Evolutionary conservation across 2,888 invertebrate genomes (phyloP).

Genomic region (Drosophila imparisetae): DNA sequence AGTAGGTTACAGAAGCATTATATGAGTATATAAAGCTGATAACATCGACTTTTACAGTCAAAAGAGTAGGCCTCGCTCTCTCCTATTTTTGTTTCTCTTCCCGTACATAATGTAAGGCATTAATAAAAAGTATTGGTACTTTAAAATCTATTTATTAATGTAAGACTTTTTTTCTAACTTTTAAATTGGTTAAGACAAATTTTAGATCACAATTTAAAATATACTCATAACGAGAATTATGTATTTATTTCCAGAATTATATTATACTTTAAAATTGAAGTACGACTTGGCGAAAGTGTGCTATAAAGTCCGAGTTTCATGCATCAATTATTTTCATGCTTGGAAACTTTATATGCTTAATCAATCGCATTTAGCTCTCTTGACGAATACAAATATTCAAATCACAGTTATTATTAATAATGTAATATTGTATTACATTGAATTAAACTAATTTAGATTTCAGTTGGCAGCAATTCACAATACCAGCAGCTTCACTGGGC

Average conservation of each 20-base stretch:
- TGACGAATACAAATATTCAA: neutral
- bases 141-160: neutral
- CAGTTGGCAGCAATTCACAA: neutral
- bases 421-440: neutral
- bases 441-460: neutral
- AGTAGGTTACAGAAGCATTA: neutral
- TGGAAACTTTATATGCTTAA: neutral
- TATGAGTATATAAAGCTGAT: neutral
- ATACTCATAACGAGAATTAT: too few species aligned
- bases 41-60: neutral
- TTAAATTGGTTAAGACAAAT: too few species aligned
- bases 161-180: neutral
- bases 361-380: neutral
- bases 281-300: too few species aligned
- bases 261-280: too few species aligned
- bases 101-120: neutral
- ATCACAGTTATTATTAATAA: neutral
- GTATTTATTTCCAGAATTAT: too few species aligned
- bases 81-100: neutral
- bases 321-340: neutral
- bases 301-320: neutral
- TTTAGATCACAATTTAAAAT: too few species aligned
- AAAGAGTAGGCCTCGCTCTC: neutral
- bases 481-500: constrained; percentile 21
- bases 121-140: too few species aligned